These are phyloP conservation scores for Tetraodon nigroviridis DNA, from an alignment of 2,113 vertebrate species.

Conservation along the genomic window DNA sequence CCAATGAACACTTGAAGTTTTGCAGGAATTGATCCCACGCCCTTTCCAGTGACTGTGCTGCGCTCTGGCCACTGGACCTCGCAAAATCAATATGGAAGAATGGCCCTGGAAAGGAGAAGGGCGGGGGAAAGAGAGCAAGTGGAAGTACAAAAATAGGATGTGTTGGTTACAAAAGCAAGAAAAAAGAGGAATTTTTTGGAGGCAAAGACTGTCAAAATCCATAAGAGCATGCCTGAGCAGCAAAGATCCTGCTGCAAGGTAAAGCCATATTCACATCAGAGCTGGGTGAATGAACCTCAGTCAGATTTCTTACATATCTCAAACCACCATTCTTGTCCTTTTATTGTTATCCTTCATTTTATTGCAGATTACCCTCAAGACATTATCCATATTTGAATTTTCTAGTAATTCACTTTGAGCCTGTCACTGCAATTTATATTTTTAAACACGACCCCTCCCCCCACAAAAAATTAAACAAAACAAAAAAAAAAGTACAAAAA, in stretches of 20 bases:
- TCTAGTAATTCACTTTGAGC: constrained; percentile 38
- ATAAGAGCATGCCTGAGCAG: constrained; percentile 12
- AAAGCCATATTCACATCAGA: constrained; percentile 41
- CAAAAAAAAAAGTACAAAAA: constrained; percentile 1
- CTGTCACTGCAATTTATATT: constrained; percentile 35
- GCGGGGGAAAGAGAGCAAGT: constrained; percentile 2
- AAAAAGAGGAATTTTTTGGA: constrained; percentile 29
- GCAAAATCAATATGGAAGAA: constrained; percentile 45
- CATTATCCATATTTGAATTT: constrained; percentile 52
- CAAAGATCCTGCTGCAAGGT: constrained; percentile 30
- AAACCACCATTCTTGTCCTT: constrained; percentile 31
- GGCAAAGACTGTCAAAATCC: constrained; percentile 39
- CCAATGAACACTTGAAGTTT: constrained; percentile 49
- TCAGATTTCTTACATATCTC: constrained; percentile 38
- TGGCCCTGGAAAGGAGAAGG: constrained; percentile 4
- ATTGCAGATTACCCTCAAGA: constrained; percentile 55
- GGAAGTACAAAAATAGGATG: constrained; percentile 30
- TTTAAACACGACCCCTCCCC: constrained; percentile 19
- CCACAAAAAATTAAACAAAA: too few relatives aligned
- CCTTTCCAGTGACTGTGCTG: constrained; percentile 42
- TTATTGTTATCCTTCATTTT: constrained; percentile 59
- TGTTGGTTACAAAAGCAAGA: constrained; percentile 22
- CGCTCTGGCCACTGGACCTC: constrained; percentile 50
- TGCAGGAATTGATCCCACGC: constrained; percentile 57
- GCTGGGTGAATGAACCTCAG: constrained; percentile 35